Evolutionary conservation across 2,888 invertebrate species (phyloP), one percentile per base, ranked within the genome.

Genomic region (Ferrisia virgata): DNA sequence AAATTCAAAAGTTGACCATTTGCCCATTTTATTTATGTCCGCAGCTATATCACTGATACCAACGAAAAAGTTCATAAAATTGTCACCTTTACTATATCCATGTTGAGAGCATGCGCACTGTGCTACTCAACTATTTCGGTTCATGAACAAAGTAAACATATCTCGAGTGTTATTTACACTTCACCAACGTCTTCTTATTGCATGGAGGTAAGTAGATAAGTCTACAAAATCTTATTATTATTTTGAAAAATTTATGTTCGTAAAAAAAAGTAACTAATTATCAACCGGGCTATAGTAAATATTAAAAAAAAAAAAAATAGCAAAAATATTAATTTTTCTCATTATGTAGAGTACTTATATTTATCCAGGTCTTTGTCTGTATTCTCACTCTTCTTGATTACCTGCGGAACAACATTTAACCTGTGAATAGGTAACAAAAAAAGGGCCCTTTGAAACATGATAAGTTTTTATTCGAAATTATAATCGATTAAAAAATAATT

Each of bases 101-200:
- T 72, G 33, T 33, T 82, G 40, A 39, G 85, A 76, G 85, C 85
- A 31, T 85, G 85, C 43, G 79, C 82, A 6, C 47, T 86, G 13
- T 86, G 86, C n/a, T 47, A 83, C 4, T 78, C 82, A 15, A 85
- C 85, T 2, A 82, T 85, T 6, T 40, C 79, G 22, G 72, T 86
- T n/a, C 82, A 86, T 13, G 86, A 86, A 31, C 79, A 85, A 25
- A 86, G 86, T 15, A 86, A 84, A 82, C 22, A 76, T 1, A 72
- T 85, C 31, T 79, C 84, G 13, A 69, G 31, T 22, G 78, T 82
- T 9, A 81, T 86, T 13, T 84, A 86, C 31, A 40, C 85, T 31
- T 78, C 85, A 25, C 83, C 85, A 9, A 80, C 81, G 15, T 22
- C 58, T 18, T 85, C 86, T 6, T 86, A 85, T 58, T 85, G 85